Evolutionary conservation across 2,113 vertebrate species (phyloP).

Genomic region (Leptocoma aspasia): DNA sequence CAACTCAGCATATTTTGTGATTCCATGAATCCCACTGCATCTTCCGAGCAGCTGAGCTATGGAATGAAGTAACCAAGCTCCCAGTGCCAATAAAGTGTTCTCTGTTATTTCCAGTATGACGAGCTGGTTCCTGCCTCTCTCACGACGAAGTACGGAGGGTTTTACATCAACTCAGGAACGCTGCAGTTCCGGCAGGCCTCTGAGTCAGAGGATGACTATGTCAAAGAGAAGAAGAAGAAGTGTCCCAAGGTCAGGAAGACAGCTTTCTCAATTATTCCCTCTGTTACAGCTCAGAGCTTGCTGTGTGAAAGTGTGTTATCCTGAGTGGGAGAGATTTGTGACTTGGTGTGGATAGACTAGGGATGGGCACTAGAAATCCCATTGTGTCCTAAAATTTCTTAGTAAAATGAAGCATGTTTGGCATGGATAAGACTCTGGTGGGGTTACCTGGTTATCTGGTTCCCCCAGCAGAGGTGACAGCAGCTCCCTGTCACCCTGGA

Average conservation of each 20-base stretch:
- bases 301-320: not conserved
- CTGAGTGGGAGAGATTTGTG: not conserved
- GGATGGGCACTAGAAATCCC: not conserved
- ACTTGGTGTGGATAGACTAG: not conserved
- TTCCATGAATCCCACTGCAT: not conserved
- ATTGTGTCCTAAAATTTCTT: not conserved
- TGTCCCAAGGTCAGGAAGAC: constrained; percentile 77
- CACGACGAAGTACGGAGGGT: constrained; percentile 91
- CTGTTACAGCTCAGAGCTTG: not conserved
- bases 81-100: not conserved
- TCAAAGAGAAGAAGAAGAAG: constrained; percentile 79
- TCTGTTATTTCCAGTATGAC: constrained; percentile 81
- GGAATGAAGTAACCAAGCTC: not conserved
- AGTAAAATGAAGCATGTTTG: not conserved
- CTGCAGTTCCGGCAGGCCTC: constrained; percentile 88
- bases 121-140: constrained; percentile 93
- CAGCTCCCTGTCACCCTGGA: not conserved
- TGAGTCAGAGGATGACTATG: constrained; percentile 80
- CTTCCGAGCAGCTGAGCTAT: not conserved
- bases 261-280: not conserved
- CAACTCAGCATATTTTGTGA: not conserved
- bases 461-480: not conserved
- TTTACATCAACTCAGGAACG: constrained; percentile 92
- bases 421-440: not conserved
- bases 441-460: not conserved